Conservation (phyloP, 2,888 invertebrate genomes). For the Tipula unca region DNA sequence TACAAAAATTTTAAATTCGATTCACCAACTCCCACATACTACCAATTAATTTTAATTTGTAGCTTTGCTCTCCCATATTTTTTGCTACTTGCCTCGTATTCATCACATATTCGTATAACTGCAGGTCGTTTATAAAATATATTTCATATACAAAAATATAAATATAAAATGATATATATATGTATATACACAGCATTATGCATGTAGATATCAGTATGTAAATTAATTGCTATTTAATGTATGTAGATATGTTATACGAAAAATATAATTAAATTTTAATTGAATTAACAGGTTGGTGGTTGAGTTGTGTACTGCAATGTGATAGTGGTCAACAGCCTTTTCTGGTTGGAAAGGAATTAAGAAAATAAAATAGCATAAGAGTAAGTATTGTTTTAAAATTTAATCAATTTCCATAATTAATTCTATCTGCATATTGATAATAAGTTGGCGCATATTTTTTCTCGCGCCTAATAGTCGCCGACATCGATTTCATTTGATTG, state of each 20-base stretch:
- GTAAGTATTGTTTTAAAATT: too few relatives aligned
- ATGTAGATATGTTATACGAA: background rate
- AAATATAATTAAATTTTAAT: background rate
- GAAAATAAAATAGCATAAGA: too few relatives aligned
- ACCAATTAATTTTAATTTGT: constrained; percentile 14
- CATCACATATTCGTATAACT: background rate
- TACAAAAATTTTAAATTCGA: background rate
- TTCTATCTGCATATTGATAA: too few relatives aligned
- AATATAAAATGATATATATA: background rate
- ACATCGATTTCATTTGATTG: too few relatives aligned
- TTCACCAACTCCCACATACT: background rate
- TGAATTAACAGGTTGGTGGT: background rate
- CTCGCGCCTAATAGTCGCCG: too few relatives aligned
- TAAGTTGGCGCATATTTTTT: too few relatives aligned
- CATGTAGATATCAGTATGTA: background rate
- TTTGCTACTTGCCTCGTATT: background rate
- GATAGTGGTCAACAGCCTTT: too few relatives aligned
- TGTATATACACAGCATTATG: background rate
- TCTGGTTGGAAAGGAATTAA: too few relatives aligned
- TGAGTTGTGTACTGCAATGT: background rate
- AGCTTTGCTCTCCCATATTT: background rate
- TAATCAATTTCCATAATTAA: too few relatives aligned
- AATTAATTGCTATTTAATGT: background rate
- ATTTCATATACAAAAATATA: too few relatives aligned
- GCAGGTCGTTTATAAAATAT: background rate